A percentile compares a stretch with the other conserved stretches of the same genome.
Conservation (phyloP, 30 jellyfish, hydroid and myxozoan species). For the Hydractinia symbiolongicarpus region DNA sequence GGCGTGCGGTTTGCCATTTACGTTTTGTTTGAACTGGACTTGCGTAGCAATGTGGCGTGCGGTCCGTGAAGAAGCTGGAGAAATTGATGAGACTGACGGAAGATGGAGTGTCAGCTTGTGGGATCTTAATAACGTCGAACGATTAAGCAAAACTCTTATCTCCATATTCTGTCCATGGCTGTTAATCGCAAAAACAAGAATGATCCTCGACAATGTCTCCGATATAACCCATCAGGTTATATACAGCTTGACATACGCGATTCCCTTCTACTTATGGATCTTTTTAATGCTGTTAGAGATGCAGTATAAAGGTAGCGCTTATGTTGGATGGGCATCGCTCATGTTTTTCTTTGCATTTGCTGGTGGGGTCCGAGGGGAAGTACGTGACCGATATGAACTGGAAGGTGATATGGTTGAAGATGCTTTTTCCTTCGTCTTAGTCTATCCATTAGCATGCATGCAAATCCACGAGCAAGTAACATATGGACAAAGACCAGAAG, state of each 20-base stretch:
- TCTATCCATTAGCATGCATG: slow-evolving; percentile 77
- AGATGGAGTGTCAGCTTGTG: slow-evolving; percentile 55
- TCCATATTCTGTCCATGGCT: slow-evolving; percentile 81
- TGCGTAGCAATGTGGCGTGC: slow-evolving; percentile 96
- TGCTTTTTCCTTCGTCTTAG: slow-evolving; percentile 61
- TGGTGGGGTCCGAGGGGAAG: slow-evolving; percentile 64
- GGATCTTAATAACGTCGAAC: slow-evolving; percentile 27
- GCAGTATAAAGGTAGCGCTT: slow-evolving; percentile 48
- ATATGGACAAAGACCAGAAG: slow-evolving; percentile 20
- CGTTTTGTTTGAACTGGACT: slow-evolving; percentile 70
- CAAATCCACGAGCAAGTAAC: slow-evolving; percentile 63
- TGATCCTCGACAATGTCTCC: slow-evolving; percentile 36
- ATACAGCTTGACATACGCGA: slow-evolving; percentile 37
- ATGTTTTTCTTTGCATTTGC: slow-evolving; percentile 61
- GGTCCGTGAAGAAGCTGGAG: slow-evolving; percentile 80
- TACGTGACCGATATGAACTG: slow-evolving; percentile 55
- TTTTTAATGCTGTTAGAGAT: slow-evolving; percentile 61
- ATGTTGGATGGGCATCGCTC: slow-evolving; percentile 73
- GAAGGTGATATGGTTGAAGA: slow-evolving; percentile 93
- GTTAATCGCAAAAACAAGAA: slow-evolving; percentile 60
- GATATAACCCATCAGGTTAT: slow-evolving; percentile 19
- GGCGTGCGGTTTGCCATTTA: slow-evolving; percentile 76
- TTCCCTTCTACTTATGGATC: slow-evolving; percentile 69
- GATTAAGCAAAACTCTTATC: slow-evolving; percentile 23
- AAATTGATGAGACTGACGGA: slow-evolving; percentile 38